A percentile compares a stretch with the other conserved stretches of the same genome.
These are phyloP conservation scores for Thryonomys swinderianus DNA, from an alignment of 2,113 vertebrate species.

Conservation along the genomic window DNA sequence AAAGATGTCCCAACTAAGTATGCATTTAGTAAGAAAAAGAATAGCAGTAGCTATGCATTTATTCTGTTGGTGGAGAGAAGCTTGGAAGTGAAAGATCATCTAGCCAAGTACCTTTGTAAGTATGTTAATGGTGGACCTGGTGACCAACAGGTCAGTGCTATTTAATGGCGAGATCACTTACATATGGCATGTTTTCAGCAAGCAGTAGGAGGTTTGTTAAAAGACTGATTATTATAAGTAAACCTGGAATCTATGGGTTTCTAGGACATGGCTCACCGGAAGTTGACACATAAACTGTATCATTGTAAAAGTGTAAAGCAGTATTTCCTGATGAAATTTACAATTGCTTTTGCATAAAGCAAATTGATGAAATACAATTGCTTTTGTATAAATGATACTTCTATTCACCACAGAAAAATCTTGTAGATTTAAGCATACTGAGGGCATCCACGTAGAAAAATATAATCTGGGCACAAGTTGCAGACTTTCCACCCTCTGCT, in stretches of 20 bases:
- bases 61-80: neutral
- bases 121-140: neutral
- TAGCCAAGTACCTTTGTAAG: neutral
- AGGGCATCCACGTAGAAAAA: neutral
- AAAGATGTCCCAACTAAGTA: neutral
- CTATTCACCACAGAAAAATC: neutral
- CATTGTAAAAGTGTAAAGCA: neutral
- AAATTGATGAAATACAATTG: too few species aligned
- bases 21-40: neutral
- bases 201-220: neutral
- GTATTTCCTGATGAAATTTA: slow-evolving; percentile 15
- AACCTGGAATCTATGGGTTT: neutral
- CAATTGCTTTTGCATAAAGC: neutral
- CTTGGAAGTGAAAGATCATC: neutral
- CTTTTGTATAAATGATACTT: neutral
- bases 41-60: neutral
- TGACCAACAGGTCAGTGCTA: neutral
- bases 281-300: neutral
- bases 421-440: neutral
- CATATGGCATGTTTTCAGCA: neutral
- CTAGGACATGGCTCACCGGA: neutral
- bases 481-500: neutral
- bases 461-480: neutral
- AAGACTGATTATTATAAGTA: neutral
- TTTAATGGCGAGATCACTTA: slow-evolving; percentile 6